A percentile compares a stretch with the other conserved stretches of the same genome.
Conservation (phyloP, 2,797 vertebrate species). For the Centropyge bicolor region DNA sequence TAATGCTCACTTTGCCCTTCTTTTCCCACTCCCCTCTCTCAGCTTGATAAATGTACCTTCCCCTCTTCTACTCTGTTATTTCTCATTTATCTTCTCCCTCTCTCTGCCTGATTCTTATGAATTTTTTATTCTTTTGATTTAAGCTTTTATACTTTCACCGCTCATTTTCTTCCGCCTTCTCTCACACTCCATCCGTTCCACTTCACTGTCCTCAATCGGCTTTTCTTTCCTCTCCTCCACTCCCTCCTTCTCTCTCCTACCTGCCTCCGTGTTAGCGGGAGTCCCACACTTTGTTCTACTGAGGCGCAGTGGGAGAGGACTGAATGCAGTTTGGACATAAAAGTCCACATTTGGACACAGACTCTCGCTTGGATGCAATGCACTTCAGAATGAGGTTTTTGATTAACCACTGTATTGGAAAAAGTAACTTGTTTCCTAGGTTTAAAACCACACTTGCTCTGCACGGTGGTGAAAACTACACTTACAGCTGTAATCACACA, state of each 20-base stretch:
- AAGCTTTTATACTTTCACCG: slow-evolving; percentile 61
- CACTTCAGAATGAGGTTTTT: slow-evolving; percentile 23
- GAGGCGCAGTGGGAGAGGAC: slow-evolving; percentile 24
- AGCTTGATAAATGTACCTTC: slow-evolving; percentile 50
- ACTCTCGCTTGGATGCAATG: slow-evolving; percentile 14
- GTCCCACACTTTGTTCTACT: slow-evolving; percentile 30
- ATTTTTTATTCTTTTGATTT: slow-evolving; percentile 73
- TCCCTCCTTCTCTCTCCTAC: slow-evolving; percentile 15
- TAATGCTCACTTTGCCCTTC: slow-evolving; percentile 36
- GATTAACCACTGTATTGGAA: slow-evolving; percentile 25
- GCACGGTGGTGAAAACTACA: slow-evolving; percentile 30
- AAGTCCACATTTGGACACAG: slow-evolving; percentile 33
- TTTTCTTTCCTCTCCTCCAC: slow-evolving; percentile 41
- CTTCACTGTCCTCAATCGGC: slow-evolving; percentile 48
- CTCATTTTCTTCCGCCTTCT: slow-evolving; percentile 51
- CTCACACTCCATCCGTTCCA: slow-evolving; percentile 57
- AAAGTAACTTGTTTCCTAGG: slow-evolving; percentile 15
- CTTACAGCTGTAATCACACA: slow-evolving; percentile 48
- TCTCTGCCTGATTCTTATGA: slow-evolving; percentile 55
- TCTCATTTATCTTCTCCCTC: slow-evolving; percentile 51
- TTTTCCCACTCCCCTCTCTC: neutral
- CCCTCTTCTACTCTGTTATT: slow-evolving; percentile 27
- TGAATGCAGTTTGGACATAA: slow-evolving; percentile 29
- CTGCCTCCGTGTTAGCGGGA: slow-evolving; percentile 24
- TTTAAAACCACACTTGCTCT: slow-evolving; percentile 24